These are phyloP conservation scores for Canis aureus DNA, from an alignment of 2,113 vertebrate genomes.

Conservation along the genomic window DNA sequence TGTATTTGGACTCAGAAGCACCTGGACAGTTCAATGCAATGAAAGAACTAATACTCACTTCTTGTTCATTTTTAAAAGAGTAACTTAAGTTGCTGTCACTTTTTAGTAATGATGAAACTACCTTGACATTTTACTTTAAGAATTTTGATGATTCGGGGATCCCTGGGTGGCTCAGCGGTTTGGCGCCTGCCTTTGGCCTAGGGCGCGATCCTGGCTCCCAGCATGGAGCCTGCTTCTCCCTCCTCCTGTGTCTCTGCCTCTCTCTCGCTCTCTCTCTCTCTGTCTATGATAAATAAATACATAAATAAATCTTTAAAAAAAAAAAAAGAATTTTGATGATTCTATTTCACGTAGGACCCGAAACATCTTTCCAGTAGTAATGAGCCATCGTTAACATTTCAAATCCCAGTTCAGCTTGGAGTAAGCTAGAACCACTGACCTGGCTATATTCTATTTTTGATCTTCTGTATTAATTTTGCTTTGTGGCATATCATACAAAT, in stretches of 20 bases:
- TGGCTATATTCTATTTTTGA: neutral
- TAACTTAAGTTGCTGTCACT: neutral
- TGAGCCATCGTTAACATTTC: neutral
- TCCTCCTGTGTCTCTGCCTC: no score
- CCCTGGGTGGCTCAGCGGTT: no score
- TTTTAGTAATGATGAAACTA: conserved; percentile 5
- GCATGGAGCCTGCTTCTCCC: no score
- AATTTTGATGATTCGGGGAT: conserved; percentile 37
- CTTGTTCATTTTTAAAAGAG: conserved; percentile 37
- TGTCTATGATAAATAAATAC: no score
- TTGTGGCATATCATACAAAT: neutral
- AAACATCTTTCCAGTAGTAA: conserved; percentile 27
- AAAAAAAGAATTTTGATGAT: conserved; percentile 45
- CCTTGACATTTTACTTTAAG: conserved; percentile 34
- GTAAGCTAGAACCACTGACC: conserved; percentile 2
- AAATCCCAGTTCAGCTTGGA: neutral
- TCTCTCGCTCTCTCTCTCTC: no score
- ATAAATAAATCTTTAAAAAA: no score
- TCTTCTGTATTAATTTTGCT: conserved; percentile 33
- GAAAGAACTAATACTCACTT: neutral
- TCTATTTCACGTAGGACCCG: neutral
- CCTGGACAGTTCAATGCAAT: neutral
- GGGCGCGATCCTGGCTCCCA: no score
- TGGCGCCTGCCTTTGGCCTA: no score
- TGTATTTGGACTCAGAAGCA: neutral